Evolutionary conservation across 2,797 vertebrate genomes (phyloP).

Genomic region (Neosilurus mollespiculum): DNA sequence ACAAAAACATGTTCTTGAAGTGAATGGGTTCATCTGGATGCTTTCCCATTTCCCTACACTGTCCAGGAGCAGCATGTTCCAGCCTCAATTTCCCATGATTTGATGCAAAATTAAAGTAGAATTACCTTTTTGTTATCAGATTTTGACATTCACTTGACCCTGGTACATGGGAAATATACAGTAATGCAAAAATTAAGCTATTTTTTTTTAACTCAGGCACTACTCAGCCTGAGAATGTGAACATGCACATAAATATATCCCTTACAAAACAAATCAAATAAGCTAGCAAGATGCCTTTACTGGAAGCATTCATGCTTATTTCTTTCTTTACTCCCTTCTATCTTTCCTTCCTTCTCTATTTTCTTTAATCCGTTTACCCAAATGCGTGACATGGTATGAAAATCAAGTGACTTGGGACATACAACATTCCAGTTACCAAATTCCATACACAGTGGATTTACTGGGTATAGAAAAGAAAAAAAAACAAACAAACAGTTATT

Average conservation of each 20-base stretch:
- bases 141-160: not conserved
- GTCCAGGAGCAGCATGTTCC: not conserved
- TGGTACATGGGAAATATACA: not conserved
- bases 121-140: not conserved
- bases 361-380: not conserved
- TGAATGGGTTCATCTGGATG: slow-evolving; percentile 45
- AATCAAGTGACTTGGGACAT: not conserved
- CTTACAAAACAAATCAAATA: not conserved
- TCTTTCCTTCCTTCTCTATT: too few relatives aligned
- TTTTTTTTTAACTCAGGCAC: not conserved
- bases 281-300: not conserved
- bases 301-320: not conserved
- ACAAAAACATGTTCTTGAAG: slow-evolving; percentile 21
- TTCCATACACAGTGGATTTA: not conserved
- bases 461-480: too few relatives aligned
- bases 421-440: not conserved
- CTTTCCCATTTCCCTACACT: not conserved
- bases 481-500: too few relatives aligned
- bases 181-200: not conserved
- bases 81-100: not conserved
- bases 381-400: not conserved
- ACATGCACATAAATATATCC: not conserved
- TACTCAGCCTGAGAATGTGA: not conserved
- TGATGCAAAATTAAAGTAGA: not conserved
- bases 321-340: not conserved